These are phyloP conservation scores for Donacobius atricapilla DNA, from an alignment of 2,113 vertebrate genomes.

Conservation along the genomic window DNA sequence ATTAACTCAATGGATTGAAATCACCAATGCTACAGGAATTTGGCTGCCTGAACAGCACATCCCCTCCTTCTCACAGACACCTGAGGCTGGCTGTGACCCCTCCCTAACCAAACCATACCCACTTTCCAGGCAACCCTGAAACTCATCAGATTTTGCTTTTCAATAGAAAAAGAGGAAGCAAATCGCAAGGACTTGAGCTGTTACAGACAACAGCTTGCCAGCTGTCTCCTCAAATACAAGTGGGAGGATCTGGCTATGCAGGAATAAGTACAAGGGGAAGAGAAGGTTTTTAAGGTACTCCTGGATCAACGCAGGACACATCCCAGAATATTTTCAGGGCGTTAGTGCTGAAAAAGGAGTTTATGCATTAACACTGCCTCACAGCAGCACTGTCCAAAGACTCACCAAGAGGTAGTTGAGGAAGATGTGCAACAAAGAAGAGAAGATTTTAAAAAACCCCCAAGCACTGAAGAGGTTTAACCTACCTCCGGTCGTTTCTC, in stretches of 20 bases:
- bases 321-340: background rate
- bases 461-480: background rate
- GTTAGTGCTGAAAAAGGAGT: background rate
- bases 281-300: background rate
- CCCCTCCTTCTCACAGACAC: background rate
- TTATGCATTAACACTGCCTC: background rate
- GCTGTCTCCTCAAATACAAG: background rate
- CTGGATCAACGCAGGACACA: background rate
- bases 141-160: background rate
- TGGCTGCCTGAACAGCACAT: background rate
- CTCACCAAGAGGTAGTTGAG: background rate
- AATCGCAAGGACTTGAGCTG: background rate
- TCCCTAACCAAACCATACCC: background rate
- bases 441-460: background rate
- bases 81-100: background rate
- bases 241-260: background rate
- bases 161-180: background rate
- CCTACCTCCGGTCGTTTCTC: constrained; percentile 90
- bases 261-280: background rate
- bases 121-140: background rate
- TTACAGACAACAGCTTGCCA: background rate
- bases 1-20: background rate
- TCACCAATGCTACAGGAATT: background rate
- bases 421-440: accelerated
- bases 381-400: background rate